Conservation (phyloP, 2,113 vertebrate genomes). For the Pseudopodoces humilis region DNA sequence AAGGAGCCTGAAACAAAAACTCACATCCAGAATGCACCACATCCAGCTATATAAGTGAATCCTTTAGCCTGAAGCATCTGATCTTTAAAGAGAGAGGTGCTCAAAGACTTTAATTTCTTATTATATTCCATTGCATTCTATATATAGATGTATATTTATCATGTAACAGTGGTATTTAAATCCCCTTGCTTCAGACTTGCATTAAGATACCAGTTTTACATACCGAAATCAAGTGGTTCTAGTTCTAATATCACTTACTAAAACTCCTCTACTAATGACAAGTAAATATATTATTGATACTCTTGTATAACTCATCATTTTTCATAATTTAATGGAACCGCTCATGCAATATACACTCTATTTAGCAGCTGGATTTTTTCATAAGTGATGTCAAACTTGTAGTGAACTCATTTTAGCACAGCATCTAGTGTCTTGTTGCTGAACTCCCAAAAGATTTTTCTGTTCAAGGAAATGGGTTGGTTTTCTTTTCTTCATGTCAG, state of each 20-base stretch:
- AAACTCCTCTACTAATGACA: neutral
- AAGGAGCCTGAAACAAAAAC: slow-evolving; percentile 21
- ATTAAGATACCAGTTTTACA: neutral
- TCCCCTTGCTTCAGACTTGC: neutral
- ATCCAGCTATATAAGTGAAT: neutral
- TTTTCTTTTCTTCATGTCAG: neutral
- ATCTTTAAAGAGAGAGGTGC: neutral
- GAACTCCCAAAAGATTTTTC: neutral
- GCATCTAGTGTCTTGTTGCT: neutral
- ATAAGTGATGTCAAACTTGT: neutral
- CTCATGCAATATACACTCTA: neutral
- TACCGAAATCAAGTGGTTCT: neutral
- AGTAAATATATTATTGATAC: neutral
- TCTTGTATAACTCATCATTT: neutral
- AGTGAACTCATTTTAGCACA: neutral
- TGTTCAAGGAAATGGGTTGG: neutral
- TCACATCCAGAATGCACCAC: neutral
- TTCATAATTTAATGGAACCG: neutral
- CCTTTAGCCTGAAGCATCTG: neutral
- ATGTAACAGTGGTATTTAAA: neutral
- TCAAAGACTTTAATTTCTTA: neutral
- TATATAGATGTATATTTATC: neutral
- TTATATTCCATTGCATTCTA: neutral
- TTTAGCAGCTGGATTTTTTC: neutral
- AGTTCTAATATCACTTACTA: neutral